Evolutionary conservation across 2,888 invertebrate genomes (phyloP).

Genomic region (Apodemia zela): DNA sequence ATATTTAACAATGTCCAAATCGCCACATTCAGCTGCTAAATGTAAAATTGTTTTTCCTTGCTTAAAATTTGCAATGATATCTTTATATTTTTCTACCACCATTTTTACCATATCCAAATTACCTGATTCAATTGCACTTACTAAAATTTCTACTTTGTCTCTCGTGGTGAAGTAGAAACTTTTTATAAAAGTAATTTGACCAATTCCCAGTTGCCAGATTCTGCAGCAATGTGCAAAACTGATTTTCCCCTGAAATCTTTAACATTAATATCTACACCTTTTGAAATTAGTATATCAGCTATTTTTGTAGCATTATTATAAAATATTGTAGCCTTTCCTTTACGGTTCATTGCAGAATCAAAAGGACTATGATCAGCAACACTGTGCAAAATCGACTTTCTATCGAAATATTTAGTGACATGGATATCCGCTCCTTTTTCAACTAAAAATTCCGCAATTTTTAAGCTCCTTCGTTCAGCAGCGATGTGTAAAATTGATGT

Average conservation of each 20-base stretch:
- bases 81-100: background rate
- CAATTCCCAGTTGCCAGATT: background rate
- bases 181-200: constrained; percentile 1
- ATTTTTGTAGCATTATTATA: background rate
- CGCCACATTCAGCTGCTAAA: background rate
- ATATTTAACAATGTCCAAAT: background rate
- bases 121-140: background rate
- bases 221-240: background rate
- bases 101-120: background rate
- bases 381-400: background rate
- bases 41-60: too few relatives aligned
- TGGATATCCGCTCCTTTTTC: background rate
- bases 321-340: background rate
- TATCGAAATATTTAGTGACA: background rate
- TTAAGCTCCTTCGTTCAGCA: background rate
- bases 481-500: background rate
- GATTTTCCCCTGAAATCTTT: background rate
- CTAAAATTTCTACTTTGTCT: background rate
- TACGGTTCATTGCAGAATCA: background rate
- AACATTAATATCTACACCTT: background rate
- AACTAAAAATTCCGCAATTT: background rate
- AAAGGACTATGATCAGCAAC: background rate
- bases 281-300: background rate
- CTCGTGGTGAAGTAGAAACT: background rate
- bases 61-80: too few relatives aligned